phyloP scores from a whole-genome alignment of 2,113 vertebrate genomes.

The Tragelaphus imberbis region DNA sequence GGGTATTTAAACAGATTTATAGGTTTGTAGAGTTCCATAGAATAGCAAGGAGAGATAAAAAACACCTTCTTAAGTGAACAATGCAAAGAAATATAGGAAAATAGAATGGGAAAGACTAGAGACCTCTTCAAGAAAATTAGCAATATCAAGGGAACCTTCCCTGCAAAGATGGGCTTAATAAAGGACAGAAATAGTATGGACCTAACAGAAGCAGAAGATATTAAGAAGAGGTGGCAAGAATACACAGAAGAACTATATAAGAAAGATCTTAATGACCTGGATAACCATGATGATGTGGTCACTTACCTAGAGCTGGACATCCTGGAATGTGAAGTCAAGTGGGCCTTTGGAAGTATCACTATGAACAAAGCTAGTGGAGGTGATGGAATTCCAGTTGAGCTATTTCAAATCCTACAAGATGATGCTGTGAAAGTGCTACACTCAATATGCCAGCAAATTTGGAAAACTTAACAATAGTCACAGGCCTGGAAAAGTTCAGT shows the following conservation, averaged over 20 bases:
- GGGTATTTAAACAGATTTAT: neutral
- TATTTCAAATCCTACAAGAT: neutral
- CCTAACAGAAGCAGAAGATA: neutral
- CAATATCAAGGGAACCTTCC: neutral
- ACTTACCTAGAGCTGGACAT: neutral
- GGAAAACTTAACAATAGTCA: neutral
- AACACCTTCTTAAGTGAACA: neutral
- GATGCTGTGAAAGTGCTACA: neutral
- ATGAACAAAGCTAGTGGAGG: neutral
- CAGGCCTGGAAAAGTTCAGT: neutral
- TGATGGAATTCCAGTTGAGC: neutral
- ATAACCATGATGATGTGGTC: neutral
- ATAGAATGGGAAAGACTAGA: neutral
- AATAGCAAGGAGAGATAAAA: neutral
- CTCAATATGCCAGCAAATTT: neutral
- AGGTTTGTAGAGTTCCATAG: neutral
- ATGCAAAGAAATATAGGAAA: neutral
- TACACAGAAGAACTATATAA: neutral
- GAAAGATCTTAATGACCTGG: neutral
- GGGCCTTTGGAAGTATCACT: neutral
- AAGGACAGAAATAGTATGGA: neutral
- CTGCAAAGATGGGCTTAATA: neutral
- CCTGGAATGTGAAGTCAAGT: neutral
- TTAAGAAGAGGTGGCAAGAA: neutral
- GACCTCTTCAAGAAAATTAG: neutral